Evolutionary conservation across 2,888 invertebrate species (phyloP), one percentile per base, ranked within the genome.

Genomic region (Eugnorisma glareosa): DNA sequence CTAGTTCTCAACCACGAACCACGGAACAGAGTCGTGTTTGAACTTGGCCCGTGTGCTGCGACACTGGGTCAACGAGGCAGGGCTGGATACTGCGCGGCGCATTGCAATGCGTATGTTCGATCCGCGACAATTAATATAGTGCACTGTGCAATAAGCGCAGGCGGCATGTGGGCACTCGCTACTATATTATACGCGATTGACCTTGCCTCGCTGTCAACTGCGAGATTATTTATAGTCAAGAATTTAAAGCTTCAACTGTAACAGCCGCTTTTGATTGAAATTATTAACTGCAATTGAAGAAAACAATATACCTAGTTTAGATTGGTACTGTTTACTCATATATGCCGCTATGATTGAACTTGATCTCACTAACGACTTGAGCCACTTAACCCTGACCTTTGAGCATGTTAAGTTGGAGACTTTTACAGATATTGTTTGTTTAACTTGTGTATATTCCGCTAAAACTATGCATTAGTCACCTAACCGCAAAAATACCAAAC

Each of bases 21-120:
- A n/a, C n/a, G n/a, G n/a, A n/a, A n/a, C n/a, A n/a, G n/a, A 89
- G 82, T 88, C 87, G 90, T 89, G 90, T 91, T 90, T 95, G 94
- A 95, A 95, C 95, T 95, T 95, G 95, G 93, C 93, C 94, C 84
- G 86, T 89, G 86, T 84, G 85, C 87, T 86, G 88, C 84, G 89
- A 91, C 91, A 92, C 91, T 94, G 89, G 94, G 94, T 95, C 94
- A 94, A 91, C 89, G 85, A 93, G 90, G 89, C 88, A 87, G 86
- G 81, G 69, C 83, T 85, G 85, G 83, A 82, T 88, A 85, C 73
- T 81, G 73, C 88, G 82, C 85, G 80, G 84, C 86, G 87, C 84
- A 91, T 90, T 91, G 90, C 90, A 88, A 83, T 88, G 85, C 84
- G 79, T 85, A 85, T 87, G 85, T 85, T 80, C 66, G 69, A 81